Conservation (phyloP, 2,113 vertebrate genomes). For the Aviceda subcristata region DNA sequence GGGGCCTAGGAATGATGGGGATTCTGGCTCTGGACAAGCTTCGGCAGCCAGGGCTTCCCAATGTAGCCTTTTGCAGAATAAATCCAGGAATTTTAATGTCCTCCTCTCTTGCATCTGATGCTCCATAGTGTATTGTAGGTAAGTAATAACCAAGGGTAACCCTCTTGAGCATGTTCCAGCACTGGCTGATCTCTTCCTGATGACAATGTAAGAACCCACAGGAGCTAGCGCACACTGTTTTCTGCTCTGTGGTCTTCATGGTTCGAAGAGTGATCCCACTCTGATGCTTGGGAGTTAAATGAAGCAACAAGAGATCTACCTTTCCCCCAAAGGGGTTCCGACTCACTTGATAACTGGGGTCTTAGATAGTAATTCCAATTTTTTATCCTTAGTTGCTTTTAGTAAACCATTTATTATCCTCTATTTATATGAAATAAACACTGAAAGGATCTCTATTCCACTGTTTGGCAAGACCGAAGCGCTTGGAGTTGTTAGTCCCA, state of each 20-base stretch:
- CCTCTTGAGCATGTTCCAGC: background rate
- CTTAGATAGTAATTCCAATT: background rate
- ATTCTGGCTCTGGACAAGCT: background rate
- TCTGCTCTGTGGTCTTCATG: background rate
- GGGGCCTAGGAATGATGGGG: background rate
- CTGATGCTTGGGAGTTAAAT: background rate
- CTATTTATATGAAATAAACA: background rate
- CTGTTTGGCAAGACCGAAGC: background rate
- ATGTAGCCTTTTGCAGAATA: background rate
- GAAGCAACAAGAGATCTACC: background rate
- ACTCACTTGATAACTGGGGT: background rate
- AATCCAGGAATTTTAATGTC: background rate
- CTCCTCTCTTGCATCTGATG: background rate
- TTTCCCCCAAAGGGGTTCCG: background rate
- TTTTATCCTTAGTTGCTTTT: background rate
- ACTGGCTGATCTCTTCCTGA: background rate
- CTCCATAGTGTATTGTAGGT: background rate
- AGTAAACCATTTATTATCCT: background rate
- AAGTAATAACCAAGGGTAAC: background rate
- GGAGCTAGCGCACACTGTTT: background rate
- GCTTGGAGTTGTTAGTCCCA: background rate
- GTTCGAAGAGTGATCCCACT: background rate
- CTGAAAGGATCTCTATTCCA: background rate
- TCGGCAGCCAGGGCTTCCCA: background rate
- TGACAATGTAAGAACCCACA: background rate